Conservation (phyloP, 2,113 vertebrate genomes). For the Chlamydotis undulata region DNA sequence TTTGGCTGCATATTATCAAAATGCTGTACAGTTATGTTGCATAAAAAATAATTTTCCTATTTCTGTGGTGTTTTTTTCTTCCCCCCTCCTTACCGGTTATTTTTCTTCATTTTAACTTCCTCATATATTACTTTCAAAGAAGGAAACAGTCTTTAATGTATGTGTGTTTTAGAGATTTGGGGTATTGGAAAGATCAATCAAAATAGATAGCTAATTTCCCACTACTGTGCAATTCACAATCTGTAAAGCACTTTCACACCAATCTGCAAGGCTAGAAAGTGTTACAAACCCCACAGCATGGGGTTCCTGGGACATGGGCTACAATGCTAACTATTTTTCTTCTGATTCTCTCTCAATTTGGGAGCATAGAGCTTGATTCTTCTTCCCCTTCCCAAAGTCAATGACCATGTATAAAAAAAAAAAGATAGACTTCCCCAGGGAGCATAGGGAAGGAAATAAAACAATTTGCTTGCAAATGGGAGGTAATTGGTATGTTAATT, state of each 20-base stretch:
- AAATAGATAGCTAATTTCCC: background rate
- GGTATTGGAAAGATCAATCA: background rate
- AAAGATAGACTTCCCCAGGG: slow-evolving; percentile 29
- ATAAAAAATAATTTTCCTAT: background rate
- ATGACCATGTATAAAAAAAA: slow-evolving; percentile 4
- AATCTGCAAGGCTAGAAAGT: background rate
- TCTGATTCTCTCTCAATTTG: slow-evolving; percentile 9
- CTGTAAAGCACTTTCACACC: background rate
- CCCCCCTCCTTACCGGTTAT: background rate
- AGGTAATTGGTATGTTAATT: slow-evolving; percentile 83
- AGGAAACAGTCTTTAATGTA: background rate
- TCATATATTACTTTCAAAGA: background rate
- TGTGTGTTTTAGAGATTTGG: background rate
- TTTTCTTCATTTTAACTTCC: background rate
- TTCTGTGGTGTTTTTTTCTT: background rate
- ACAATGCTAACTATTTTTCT: background rate
- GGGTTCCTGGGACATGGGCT: background rate
- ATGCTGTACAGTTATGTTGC: background rate
- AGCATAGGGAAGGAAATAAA: slow-evolving; percentile 73
- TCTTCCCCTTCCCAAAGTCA: slow-evolving; percentile 6
- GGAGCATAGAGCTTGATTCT: background rate
- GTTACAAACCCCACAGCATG: background rate
- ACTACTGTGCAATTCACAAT: background rate
- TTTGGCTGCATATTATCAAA: background rate
- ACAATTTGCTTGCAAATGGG: slow-evolving; percentile 73